A percentile compares a stretch with the other conserved stretches of the same genome.
Evolutionary conservation across 2,888 invertebrate genomes (phyloP).

Genomic region (Nephrotoma appendiculata): DNA sequence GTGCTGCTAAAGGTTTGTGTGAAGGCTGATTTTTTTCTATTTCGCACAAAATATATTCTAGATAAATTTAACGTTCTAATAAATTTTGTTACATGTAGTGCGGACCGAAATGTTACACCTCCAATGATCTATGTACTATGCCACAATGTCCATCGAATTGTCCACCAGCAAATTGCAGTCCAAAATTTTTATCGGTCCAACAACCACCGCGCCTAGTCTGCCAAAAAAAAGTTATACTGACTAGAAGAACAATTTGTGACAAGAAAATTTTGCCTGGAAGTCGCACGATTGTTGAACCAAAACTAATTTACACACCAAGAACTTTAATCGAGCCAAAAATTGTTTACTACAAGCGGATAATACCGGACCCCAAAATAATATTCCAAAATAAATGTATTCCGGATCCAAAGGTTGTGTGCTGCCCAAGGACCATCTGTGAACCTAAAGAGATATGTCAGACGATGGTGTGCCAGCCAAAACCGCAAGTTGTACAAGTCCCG

Average conservation of each 20-base stretch:
- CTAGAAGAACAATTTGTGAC: slow-evolving; percentile 13
- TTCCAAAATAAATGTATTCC: slow-evolving; percentile 26
- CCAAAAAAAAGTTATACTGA: slow-evolving; percentile 26
- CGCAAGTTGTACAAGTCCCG: slow-evolving; percentile 27
- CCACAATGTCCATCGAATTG: slow-evolving; percentile 26
- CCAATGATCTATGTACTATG: slow-evolving; percentile 23
- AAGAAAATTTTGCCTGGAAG: slow-evolving; percentile 21
- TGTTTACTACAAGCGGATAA: slow-evolving; percentile 13
- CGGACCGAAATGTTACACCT: slow-evolving; percentile 24
- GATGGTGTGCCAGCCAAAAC: slow-evolving; percentile 27
- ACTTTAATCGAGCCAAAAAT: slow-evolving; percentile 26
- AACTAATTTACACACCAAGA: slow-evolving; percentile 25
- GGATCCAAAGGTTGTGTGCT: slow-evolving; percentile 27
- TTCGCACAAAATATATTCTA: neutral
- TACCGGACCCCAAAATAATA: slow-evolving; percentile 23
- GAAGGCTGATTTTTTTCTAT: slow-evolving; percentile 5
- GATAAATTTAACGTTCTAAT: neutral
- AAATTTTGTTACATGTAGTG: slow-evolving; percentile 15
- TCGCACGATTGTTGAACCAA: slow-evolving; percentile 25
- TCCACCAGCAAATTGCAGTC: slow-evolving; percentile 20
- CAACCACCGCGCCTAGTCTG: slow-evolving; percentile 26
- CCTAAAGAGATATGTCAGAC: slow-evolving; percentile 27
- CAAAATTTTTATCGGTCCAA: slow-evolving; percentile 27
- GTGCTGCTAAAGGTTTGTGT: neutral
- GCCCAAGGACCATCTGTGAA: slow-evolving; percentile 24